Percentiles rank a stretch among this genome's conserved stretches.
phyloP scores from a whole-genome alignment of 2,888 invertebrate genomes.

The Byasa hedistus region DNA sequence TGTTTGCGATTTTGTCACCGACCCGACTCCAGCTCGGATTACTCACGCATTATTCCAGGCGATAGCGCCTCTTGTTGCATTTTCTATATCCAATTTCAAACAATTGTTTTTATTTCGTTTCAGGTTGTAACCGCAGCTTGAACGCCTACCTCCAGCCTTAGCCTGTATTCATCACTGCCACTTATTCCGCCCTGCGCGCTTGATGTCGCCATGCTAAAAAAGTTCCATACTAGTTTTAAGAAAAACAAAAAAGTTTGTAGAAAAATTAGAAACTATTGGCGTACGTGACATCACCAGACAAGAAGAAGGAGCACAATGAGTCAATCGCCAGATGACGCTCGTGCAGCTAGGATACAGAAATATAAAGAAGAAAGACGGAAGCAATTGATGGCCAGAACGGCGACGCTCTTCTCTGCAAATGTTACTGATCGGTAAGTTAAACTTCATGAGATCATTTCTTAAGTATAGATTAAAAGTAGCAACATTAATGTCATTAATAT shows the following conservation, averaged over 20 bases:
- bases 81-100: constrained; percentile 39
- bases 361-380: constrained; percentile 87
- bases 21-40: constrained; percentile 42
- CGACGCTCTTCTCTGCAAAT: constrained; percentile 82
- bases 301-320: constrained; percentile 56
- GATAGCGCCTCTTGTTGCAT: constrained; percentile 28
- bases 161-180: constrained; percentile 73
- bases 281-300: constrained; percentile 59
- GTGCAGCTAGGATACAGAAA: constrained; percentile 83
- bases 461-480: not conserved
- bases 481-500: not conserved
- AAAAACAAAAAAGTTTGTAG: constrained; percentile 48
- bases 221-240: constrained; percentile 52
- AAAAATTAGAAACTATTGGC: constrained; percentile 50
- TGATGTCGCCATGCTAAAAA: constrained; percentile 74
- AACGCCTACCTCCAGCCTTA: constrained; percentile 55
- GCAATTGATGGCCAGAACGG: constrained; percentile 82
- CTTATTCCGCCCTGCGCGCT: constrained; percentile 70
- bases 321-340: constrained; percentile 71
- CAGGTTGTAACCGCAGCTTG: constrained; percentile 55
- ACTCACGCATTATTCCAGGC: constrained; percentile 36
- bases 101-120: constrained; percentile 43
- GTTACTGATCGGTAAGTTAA: constrained; percentile 73
- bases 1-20: constrained; percentile 52
- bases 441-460: not conserved